Evolutionary conservation across 2,797 vertebrate genomes (phyloP).

Genomic region (Poecilia gillii): DNA sequence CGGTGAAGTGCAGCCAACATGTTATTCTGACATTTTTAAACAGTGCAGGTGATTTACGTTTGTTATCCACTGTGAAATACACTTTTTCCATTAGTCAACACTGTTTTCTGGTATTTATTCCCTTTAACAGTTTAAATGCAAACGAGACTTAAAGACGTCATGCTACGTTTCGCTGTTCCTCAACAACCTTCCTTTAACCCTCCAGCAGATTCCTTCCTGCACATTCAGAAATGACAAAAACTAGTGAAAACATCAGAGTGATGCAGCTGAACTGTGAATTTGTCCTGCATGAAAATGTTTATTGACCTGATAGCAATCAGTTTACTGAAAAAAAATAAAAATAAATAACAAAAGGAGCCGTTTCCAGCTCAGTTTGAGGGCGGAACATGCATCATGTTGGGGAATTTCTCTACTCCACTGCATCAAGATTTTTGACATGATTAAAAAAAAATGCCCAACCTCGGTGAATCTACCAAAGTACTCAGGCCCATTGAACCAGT

Average conservation of each 20-base stretch:
- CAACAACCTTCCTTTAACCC: constrained; percentile 3
- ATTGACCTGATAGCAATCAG: constrained; percentile 18
- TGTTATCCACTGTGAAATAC: constrained; percentile 24
- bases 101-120: constrained; percentile 64
- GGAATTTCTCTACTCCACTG: background rate
- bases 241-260: constrained; percentile 14
- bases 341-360: too few relatives aligned
- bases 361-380: constrained; percentile 12
- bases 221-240: constrained; percentile 16
- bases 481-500: background rate
- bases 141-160: constrained; percentile 12
- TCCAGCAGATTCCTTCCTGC: constrained; percentile 7
- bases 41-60: constrained; percentile 39
- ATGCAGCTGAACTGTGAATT: constrained; percentile 17
- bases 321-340: constrained; percentile 5
- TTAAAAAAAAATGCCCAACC: constrained; percentile 1
- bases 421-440: constrained; percentile 5
- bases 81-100: constrained; percentile 54
- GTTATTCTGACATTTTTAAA: constrained; percentile 40
- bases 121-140: constrained; percentile 42
- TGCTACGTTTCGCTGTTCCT: constrained; percentile 25
- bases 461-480: constrained; percentile 10
- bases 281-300: constrained; percentile 32
- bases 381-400: constrained; percentile 43
- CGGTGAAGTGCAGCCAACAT: constrained; percentile 31